Evolutionary conservation across 2,888 invertebrate species (phyloP), one percentile per base, ranked within the genome.

Genomic region (Monochamus alternatus): DNA sequence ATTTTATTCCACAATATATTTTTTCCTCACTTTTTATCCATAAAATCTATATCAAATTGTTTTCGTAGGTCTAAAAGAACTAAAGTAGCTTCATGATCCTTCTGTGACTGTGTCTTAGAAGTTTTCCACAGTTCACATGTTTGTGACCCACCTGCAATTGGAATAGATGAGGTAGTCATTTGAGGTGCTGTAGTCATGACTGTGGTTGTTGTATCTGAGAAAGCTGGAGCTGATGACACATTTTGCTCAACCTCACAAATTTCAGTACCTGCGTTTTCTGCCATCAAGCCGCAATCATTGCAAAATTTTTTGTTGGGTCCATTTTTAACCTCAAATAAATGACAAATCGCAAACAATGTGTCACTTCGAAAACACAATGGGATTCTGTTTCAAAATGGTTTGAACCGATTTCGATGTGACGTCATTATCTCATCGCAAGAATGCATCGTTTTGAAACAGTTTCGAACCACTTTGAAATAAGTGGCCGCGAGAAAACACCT

Each of bases 1-100:
- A 62, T 62, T 31, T 12, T 62, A 12, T n/a, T 10, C 62, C 62
- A 62, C 4, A 62, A n/a, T 10, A 12, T 32, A 62, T 62, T 62
- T 62, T 62, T 62, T 12, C 31, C 31, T 1, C 9, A 31, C n/a
- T 62, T 62, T n/a, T 32, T 62, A 31, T 62, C 62, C 4, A n/a
- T 32, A 62, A 62, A 62, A 8, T 62, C 31, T 12, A 31, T 31
- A 12, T 62, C 60, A 32, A 30, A 62, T 62, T 62, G 12, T 8
- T 30, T 14, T 4, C 60, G 31, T 32, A 62, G 32, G 9, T 31
- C 30, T n/a, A 62, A 38, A 32, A 62, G 30, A 4, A 32, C 32
- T 9, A 32, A 31, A 32, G 62, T 62, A 10, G 32, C 62, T 5
- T 62, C 38, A 38, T 32, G 31, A 62, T 62, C 32, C 30, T 32